A percentile compares a stretch with the other conserved stretches of the same genome.
Evolutionary conservation across 2,888 invertebrate genomes (phyloP).

Genomic region (Epirrita christyi): DNA sequence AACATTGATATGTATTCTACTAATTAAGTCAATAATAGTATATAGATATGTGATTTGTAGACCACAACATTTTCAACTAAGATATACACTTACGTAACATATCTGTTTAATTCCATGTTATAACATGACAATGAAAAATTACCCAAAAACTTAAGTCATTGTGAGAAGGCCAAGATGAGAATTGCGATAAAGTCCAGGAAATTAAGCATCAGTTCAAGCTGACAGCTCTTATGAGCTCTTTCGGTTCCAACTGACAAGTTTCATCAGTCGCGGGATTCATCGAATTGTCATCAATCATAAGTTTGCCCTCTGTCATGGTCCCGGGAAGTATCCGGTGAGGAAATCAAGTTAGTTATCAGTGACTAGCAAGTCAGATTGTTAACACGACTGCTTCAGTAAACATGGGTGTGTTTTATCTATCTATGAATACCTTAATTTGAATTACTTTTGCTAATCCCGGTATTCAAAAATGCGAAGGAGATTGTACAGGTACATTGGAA

Average conservation of each 20-base stretch:
- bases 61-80: too few species aligned
- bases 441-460: too few species aligned
- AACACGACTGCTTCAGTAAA: neutral
- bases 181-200: conserved; percentile 7
- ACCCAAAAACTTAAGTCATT: conserved; percentile 8
- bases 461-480: too few species aligned
- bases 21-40: too few species aligned
- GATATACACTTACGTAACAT: too few species aligned
- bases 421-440: too few species aligned
- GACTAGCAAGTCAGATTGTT: neutral
- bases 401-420: neutral
- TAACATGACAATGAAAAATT: conserved; percentile 14
- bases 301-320: conserved; percentile 37
- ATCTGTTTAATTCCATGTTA: too few species aligned
- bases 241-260: neutral
- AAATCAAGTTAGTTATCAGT: conserved; percentile 50
- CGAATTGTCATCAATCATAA: conserved; percentile 22
- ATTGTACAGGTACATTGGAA: too few species aligned
- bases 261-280: conserved; percentile 1
- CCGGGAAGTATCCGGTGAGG: conserved; percentile 61
- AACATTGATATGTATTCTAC: too few species aligned
- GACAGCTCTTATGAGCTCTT: neutral
- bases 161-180: neutral
- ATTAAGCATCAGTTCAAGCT: conserved; percentile 57
- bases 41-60: too few species aligned